Evolutionary conservation across 2,113 vertebrate species (phyloP).

Genomic region (Callionymus lyra): DNA sequence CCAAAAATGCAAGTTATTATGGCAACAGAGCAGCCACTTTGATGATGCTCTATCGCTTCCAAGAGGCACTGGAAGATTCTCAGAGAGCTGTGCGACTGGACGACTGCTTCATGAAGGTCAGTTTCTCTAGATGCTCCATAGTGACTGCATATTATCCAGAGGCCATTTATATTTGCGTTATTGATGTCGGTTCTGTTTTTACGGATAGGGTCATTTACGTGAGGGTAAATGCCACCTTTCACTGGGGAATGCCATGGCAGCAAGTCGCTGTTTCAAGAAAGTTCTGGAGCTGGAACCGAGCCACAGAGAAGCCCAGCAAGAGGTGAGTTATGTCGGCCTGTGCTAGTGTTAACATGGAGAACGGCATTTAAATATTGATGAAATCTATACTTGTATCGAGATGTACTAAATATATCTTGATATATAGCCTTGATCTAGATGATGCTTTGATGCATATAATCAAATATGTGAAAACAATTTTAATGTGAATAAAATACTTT

Average conservation of each 20-base stretch:
- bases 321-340: too few species aligned
- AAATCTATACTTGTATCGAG: too few species aligned
- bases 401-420: too few species aligned
- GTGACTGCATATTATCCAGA: neutral
- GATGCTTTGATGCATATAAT: too few species aligned
- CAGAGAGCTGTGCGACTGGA: slow-evolving; percentile 91
- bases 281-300: slow-evolving; percentile 84
- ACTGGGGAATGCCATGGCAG: slow-evolving; percentile 89
- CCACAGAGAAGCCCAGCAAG: slow-evolving; percentile 79
- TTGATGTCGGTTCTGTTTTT: neutral
- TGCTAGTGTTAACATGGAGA: too few species aligned
- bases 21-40: slow-evolving; percentile 91
- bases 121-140: slow-evolving; percentile 8
- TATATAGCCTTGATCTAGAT: too few species aligned
- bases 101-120: slow-evolving; percentile 83
- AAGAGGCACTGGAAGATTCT: slow-evolving; percentile 85
- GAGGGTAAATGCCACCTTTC: slow-evolving; percentile 93
- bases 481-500: too few species aligned
- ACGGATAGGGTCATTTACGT: slow-evolving; percentile 79
- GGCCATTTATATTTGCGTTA: neutral
- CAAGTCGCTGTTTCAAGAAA: slow-evolving; percentile 83
- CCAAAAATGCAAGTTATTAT: slow-evolving; percentile 87
- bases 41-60: slow-evolving; percentile 84
- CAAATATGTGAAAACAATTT: too few species aligned
- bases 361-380: too few species aligned